Evolutionary conservation across 2,113 vertebrate species (phyloP), one percentile per base, ranked within the genome.

Genomic region (Lamprologus tigripictilis): DNA sequence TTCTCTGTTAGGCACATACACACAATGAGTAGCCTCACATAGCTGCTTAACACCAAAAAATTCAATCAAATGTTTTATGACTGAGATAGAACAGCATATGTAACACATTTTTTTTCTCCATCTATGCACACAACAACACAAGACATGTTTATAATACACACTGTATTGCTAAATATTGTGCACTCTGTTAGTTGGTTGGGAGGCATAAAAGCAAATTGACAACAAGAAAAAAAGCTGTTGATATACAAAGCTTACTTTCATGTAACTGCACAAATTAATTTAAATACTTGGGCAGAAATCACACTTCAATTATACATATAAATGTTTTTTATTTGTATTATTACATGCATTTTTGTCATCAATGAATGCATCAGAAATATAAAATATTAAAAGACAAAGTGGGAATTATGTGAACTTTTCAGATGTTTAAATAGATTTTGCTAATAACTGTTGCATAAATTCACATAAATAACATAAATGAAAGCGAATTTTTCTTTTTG

Each of bases 31-130:
- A 80, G 71, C 57, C 17, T 87, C 73, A 88, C n/a, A 71, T 9
- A 63, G 28, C 81, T 58, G 54, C 49, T 91, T 79, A 83, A 81
- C 63, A 63, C 19, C 42, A 68, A 68, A 85, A 21, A 47, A 57
- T 63, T 78, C 68, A 90, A 83, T 90, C 83, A 85, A 83, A 82
- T 57, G 33, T 71, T 89, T 88, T 40, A 85, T 84, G 55, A 55
- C 37, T 14, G 28, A 82, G 54, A 68, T 49, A 53, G 49, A 11
- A 45, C 5, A 3, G 26, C 84, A 83, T 31, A 51, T 80, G 42
- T 51, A 63, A 49, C 12, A 33, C 11, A 1, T 10, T 61, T 17
- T n/a, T 23, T n/a, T 11, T 13, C 8, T 33, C 33, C n/a, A 76
- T 87, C 85, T 37, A 80, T 12, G 8, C 58, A n/a, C 14, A 66